phyloP scores from a whole-genome alignment of 2,888 invertebrate genomes.

The Chrysina gloriosa region DNA sequence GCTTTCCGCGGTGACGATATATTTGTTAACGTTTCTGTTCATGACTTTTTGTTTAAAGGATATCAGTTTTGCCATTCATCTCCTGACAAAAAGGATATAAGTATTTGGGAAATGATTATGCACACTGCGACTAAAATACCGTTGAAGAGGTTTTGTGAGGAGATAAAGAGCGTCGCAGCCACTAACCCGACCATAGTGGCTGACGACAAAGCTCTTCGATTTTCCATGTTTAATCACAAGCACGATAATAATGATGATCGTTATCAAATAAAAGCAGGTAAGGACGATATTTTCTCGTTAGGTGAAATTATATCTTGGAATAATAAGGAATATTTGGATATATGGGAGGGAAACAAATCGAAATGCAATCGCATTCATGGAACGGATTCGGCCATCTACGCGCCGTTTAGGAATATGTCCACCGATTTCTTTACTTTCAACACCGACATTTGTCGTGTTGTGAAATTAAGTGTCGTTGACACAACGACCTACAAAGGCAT shows the following conservation, averaged over 20 bases:
- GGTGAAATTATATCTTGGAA: slow-evolving; percentile 68
- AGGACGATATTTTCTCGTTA: slow-evolving; percentile 65
- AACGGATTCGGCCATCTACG: slow-evolving; percentile 44
- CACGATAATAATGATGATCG: slow-evolving; percentile 69
- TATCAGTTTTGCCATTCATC: slow-evolving; percentile 65
- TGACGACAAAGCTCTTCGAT: neutral
- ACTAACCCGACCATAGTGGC: neutral
- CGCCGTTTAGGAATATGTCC: slow-evolving; percentile 43
- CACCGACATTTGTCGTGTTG: slow-evolving; percentile 42
- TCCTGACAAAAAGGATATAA: neutral
- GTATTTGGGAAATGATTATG: neutral
- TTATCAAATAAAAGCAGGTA: slow-evolving; percentile 70
- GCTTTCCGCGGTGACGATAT: neutral
- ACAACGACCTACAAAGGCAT: slow-evolving; percentile 41
- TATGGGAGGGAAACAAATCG: slow-evolving; percentile 61
- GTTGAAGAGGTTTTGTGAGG: neutral
- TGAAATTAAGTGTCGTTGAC: neutral
- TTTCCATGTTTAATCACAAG: slow-evolving; percentile 66
- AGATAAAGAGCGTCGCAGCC: neutral
- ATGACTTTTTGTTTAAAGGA: slow-evolving; percentile 73
- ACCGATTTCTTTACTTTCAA: slow-evolving; percentile 41
- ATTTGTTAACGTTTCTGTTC: slow-evolving; percentile 63
- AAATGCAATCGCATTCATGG: slow-evolving; percentile 51
- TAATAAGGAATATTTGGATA: slow-evolving; percentile 46
- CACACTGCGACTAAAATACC: neutral